A percentile compares a stretch with the other conserved stretches of the same genome.
Evolutionary conservation across 2,888 invertebrate species (phyloP).

Genomic region (Autographa pulchrina): DNA sequence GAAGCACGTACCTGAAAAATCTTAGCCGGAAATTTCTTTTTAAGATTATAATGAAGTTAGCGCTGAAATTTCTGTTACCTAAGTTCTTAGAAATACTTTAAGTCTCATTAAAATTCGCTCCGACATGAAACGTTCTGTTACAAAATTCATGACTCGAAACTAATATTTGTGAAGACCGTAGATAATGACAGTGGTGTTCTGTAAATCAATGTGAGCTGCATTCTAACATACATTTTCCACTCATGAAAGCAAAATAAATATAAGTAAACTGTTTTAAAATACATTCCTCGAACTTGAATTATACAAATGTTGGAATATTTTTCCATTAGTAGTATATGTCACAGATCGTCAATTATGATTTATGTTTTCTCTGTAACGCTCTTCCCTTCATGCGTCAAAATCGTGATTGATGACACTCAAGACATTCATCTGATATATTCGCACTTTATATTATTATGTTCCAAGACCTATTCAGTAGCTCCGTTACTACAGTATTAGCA

Average conservation of each 20-base stretch:
- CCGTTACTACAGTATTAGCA: constrained; percentile 17
- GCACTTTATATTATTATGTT: constrained; percentile 13
- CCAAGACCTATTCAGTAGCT: constrained; percentile 17
- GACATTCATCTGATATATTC: constrained; percentile 12
- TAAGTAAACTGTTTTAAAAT: not conserved
- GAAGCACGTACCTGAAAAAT: constrained; percentile 57
- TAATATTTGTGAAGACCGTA: constrained; percentile 24
- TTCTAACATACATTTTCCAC: constrained; percentile 11
- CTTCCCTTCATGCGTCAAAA: not conserved
- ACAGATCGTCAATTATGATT: not conserved
- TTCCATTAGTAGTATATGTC: not conserved
- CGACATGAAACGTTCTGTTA: constrained; percentile 36
- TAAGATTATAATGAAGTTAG: constrained; percentile 65
- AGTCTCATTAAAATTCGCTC: constrained; percentile 40
- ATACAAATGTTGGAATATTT: not conserved
- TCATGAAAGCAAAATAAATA: constrained; percentile 11
- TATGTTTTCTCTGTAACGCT: not conserved
- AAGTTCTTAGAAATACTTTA: constrained; percentile 58
- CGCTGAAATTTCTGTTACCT: constrained; percentile 66
- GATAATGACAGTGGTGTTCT: constrained; percentile 24
- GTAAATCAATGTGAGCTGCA: constrained; percentile 29
- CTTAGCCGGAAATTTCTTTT: constrained; percentile 61
- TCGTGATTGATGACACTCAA: not conserved
- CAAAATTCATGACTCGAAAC: constrained; percentile 34
- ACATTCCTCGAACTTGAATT: not conserved